Evolutionary conservation across 2,113 vertebrate species (phyloP).

Genomic region (Ptyas mucosa): DNA sequence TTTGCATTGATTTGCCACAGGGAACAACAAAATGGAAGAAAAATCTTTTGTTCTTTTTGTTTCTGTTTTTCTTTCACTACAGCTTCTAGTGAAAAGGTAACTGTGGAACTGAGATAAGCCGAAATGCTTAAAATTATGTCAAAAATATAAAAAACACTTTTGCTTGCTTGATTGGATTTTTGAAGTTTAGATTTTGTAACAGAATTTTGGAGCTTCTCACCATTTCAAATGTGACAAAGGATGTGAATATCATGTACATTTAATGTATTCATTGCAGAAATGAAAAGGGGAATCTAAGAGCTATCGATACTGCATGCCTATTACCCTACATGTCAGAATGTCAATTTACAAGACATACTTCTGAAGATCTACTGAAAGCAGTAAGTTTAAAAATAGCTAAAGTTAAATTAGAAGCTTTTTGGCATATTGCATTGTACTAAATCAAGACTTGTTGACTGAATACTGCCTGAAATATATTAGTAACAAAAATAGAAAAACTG

Average conservation of each 20-base stretch:
- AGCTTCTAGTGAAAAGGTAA: not conserved
- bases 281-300: not conserved
- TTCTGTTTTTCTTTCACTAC: not conserved
- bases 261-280: conserved; percentile 9
- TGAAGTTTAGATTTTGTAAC: not conserved
- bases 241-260: not conserved
- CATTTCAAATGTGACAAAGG: conserved; percentile 35
- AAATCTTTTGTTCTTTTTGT: not conserved
- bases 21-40: not conserved
- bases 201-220: not conserved
- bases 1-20: not conserved
- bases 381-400: conserved; percentile 37
- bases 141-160: not conserved
- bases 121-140: not conserved
- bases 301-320: conserved; percentile 13
- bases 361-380: conserved; percentile 34
- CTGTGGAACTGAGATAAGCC: not conserved
- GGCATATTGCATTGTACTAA: conserved; percentile 11
- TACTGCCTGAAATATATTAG: not conserved
- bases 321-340: conserved; percentile 9
- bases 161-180: not conserved
- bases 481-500: conserved; percentile 24
- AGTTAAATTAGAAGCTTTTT: conserved; percentile 29
- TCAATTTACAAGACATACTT: not conserved
- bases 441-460: conserved; percentile 25